Evolutionary conservation across 2,888 invertebrate genomes (phyloP).

Genomic region (Papilio demoleus): DNA sequence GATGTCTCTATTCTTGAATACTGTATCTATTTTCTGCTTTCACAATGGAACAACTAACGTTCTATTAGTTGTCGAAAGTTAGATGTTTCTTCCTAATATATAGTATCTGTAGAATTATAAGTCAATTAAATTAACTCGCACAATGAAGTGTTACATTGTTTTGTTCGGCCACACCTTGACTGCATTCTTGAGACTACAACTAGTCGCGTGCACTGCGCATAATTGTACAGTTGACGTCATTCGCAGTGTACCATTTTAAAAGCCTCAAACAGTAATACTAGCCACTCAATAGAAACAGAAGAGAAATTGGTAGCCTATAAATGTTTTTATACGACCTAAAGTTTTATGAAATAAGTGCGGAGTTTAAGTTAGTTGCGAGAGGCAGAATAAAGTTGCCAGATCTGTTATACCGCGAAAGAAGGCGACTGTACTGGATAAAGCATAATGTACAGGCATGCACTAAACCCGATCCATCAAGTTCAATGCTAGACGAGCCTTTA

Average conservation of each 20-base stretch:
- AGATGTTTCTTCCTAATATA: neutral
- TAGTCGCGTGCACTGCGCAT: conserved; percentile 20
- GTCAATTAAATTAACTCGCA: conserved; percentile 8
- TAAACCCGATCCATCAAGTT: conserved; percentile 33
- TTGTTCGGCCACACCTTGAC: conserved; percentile 25
- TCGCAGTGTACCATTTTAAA: neutral
- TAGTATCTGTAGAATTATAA: neutral
- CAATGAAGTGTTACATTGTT: neutral
- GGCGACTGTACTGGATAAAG: conserved; percentile 1
- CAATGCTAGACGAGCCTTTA: conserved; percentile 29
- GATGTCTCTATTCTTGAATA: too few relatives aligned
- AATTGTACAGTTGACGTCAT: neutral
- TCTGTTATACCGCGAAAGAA: neutral
- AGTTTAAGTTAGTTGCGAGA: neutral
- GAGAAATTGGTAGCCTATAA: too few relatives aligned
- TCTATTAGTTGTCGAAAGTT: neutral
- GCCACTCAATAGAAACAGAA: too few relatives aligned
- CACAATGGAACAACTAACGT: too few relatives aligned
- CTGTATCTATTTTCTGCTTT: too few relatives aligned
- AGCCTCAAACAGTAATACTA: too few relatives aligned
- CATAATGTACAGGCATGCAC: conserved; percentile 7
- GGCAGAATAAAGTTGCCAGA: neutral
- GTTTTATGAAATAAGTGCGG: too few relatives aligned
- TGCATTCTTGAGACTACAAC: conserved; percentile 30
- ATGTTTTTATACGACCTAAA: too few relatives aligned